Evolutionary conservation across 2,888 invertebrate genomes (phyloP), one percentile per base, ranked within the genome.

Genomic region (Trissoscelio sp.): DNA sequence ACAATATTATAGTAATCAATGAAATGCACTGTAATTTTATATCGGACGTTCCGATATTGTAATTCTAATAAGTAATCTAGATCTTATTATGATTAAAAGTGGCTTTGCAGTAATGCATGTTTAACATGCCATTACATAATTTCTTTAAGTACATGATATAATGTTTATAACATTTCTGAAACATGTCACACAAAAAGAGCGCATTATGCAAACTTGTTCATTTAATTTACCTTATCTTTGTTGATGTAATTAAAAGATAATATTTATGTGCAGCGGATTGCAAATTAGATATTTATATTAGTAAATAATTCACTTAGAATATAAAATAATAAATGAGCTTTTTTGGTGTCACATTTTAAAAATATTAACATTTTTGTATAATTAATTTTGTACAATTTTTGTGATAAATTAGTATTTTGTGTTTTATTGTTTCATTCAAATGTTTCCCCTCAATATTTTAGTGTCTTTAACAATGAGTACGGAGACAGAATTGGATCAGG

Each of bases 401-500:
- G n/a, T n/a, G n/a, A n/a, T n/a, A n/a, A n/a, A n/a, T n/a, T n/a
- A n/a, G n/a, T n/a, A n/a, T n/a, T n/a, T n/a, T n/a, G n/a, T n/a
- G n/a, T n/a, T n/a, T n/a, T n/a, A n/a, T n/a, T n/a, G n/a, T n/a
- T n/a, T n/a, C n/a, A 39, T 5, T 42, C 1, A 42, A 60, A 42
- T 51, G 55, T 55, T 69, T 55, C 9, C n/a, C 12, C n/a, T 60
- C n/a, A 55, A 57, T 58, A 34, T 84, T 79, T 12, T 53, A 87
- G 87, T 85, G 53, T 85, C 86, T 31, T 67, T 86, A 44, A 84
- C 86, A 53, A 86, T 85, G 82, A 87, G 84, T 42, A 85, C 84
- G 22, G 86, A 86, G 42, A 69, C 81, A 28, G 83, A 84, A 60
- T 51, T 85, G 53, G 85, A 86, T 69, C 85, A 88, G 34, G 92